Conservation (phyloP, 2,888 invertebrate species). For the Parnassius glacialis region DNA sequence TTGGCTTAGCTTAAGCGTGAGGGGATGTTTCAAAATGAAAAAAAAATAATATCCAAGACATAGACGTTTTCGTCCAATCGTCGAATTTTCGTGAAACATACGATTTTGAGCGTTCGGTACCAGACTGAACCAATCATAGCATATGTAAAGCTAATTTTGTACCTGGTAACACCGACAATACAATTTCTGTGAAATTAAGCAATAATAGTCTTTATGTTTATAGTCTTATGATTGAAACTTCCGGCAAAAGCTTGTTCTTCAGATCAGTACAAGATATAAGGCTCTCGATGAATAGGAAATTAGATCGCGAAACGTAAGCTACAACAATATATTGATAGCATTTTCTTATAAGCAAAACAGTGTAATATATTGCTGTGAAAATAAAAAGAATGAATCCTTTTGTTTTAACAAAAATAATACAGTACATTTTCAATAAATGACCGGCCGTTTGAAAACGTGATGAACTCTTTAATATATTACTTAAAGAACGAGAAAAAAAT, state of each 20-base stretch:
- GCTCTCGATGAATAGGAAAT: constrained; percentile 66
- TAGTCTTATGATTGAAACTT: constrained; percentile 30
- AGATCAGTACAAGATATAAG: constrained; percentile 47
- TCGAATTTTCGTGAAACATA: constrained; percentile 17
- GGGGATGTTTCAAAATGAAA: constrained; percentile 44
- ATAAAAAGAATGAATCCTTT: constrained; percentile 18
- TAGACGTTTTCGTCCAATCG: constrained; percentile 8
- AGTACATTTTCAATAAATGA: constrained; percentile 27
- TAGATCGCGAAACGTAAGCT: constrained; percentile 51
- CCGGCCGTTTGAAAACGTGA: constrained; percentile 4
- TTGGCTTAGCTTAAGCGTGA: constrained; percentile 49
- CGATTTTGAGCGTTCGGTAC: background rate
- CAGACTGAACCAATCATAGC: background rate
- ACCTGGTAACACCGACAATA: constrained; percentile 38
- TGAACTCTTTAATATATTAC: background rate
- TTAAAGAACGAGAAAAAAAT: no score
- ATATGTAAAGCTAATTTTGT: constrained; percentile 20
- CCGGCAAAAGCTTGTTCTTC: constrained; percentile 33
- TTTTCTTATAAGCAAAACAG: constrained; percentile 44
- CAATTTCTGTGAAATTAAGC: constrained; percentile 22
- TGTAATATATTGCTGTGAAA: constrained; percentile 29
- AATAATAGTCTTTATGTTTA: constrained; percentile 32
- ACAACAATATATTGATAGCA: constrained; percentile 56
- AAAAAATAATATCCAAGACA: constrained; percentile 27
- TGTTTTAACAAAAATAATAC: constrained; percentile 29